Base-by-base conservation (phyloP, 2,888 invertebrate species). In the Hemithea aestivaria region DNA sequence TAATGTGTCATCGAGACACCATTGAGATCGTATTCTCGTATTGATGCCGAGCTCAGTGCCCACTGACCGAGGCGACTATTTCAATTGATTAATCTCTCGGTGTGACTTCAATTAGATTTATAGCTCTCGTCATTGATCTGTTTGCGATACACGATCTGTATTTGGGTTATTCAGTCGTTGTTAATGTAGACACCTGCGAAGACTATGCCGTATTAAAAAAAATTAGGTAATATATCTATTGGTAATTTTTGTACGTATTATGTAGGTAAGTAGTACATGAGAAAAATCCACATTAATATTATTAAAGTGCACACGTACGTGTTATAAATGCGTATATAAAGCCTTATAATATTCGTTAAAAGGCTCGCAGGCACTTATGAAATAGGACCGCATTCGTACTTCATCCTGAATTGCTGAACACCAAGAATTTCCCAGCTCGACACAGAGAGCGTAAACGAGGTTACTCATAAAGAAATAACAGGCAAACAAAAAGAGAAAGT, bases 401-500 rank as follows among this genome's bases (percentile, higher is more conserved):
- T 27, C 41, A 28, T 33, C 36, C 36, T 36, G 32, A 41, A 43
- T 43, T 47, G 42, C 40, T 40, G 29, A 44, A 40, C 45, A 46
- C 44, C 49, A 33, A 47, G 42, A 49, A 44, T 26, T 37, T 48
- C 43, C 36, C 37, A 16, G 27, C 28, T 33, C 40, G 27, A 37
- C 30, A 35, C 37, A 31, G 30, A 31, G 35, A 49, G 38, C 53
- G 50, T 58, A 66, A 69, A 64, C 60, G 61, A 62, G 59, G 64
- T 67, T 65, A 63, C 63, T 66, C 61, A 57, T 56, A 58, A 66
- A 69, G 65, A 70, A 73, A 71, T 70, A 73, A 72, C 65, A 66
- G 58, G 57, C 53, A 57, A 70, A 73, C 66, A 69, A 66, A 67
- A 64, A 66, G 58, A 56, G 51, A 56, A 56, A 62, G 50, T 50